These are phyloP conservation scores for Stercorarius parasiticus DNA, from an alignment of 2,113 vertebrate species.

Conservation along the genomic window DNA sequence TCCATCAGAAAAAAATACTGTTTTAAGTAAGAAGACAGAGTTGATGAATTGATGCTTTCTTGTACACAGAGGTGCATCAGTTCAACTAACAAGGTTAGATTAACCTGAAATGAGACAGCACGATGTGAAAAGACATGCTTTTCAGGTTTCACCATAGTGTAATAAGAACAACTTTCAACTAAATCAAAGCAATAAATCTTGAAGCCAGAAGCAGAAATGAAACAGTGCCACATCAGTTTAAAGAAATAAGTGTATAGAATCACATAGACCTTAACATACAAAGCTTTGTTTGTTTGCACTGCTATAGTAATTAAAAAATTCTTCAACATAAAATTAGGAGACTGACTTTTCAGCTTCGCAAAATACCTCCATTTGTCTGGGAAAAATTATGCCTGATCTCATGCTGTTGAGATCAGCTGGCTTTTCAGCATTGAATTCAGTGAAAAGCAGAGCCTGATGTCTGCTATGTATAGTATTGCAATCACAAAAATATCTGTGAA, in stretches of 20 bases:
- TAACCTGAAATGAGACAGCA: neutral
- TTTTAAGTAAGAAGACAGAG: neutral
- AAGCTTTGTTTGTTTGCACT: neutral
- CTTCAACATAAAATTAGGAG: neutral
- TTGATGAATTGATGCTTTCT: neutral
- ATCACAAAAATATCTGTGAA: neutral
- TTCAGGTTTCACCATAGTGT: neutral
- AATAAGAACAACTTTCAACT: neutral
- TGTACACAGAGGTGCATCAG: neutral
- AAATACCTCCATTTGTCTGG: neutral
- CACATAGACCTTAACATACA: neutral
- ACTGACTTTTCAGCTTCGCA: neutral
- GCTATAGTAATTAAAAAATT: neutral
- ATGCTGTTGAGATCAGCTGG: neutral
- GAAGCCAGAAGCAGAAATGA: neutral
- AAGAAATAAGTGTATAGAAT: neutral
- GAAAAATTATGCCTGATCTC: neutral
- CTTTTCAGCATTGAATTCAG: neutral
- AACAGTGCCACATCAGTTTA: neutral
- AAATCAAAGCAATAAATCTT: neutral
- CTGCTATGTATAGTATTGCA: neutral
- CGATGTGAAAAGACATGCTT: neutral
- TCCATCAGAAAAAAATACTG: rapidly evolving
- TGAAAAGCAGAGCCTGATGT: neutral
- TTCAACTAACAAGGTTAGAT: neutral